These are phyloP conservation scores for Agrilus mali DNA, from an alignment of 2,888 invertebrate genomes.

Conservation along the genomic window DNA sequence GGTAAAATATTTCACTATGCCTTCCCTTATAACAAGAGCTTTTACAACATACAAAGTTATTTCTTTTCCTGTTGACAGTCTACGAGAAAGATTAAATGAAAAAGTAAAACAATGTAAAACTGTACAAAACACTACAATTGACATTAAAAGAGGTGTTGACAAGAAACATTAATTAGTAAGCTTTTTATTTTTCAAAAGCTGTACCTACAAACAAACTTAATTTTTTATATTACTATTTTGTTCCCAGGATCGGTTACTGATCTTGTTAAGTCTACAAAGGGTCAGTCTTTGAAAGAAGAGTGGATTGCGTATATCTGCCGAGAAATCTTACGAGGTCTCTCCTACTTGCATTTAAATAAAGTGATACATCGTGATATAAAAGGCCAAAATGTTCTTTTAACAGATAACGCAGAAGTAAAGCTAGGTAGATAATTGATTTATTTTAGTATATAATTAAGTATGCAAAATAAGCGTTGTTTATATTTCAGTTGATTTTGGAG, in stretches of 20 bases:
- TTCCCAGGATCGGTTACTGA: conserved; percentile 85
- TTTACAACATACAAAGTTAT: too few relatives aligned
- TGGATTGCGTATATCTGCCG: conserved; percentile 99
- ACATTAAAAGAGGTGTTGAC: too few relatives aligned
- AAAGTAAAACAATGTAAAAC: too few relatives aligned
- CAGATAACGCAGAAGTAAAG: conserved; percentile 99
- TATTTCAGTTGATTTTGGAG: conserved; percentile 90
- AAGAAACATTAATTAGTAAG: too few relatives aligned
- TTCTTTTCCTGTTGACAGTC: too few relatives aligned
- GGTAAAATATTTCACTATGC: conserved; percentile 35
- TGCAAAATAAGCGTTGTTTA: not conserved
- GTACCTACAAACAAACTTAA: too few relatives aligned
- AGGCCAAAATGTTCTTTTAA: conserved; percentile 97
- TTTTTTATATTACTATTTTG: too few relatives aligned
- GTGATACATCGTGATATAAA: conserved; percentile 99
- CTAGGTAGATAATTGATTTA: conserved; percentile 47
- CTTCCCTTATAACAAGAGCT: too few relatives aligned
- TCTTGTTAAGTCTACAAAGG: conserved; percentile 98
- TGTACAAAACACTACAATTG: too few relatives aligned
- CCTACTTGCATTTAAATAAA: conserved; percentile 96
- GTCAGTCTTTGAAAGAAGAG: conserved; percentile 95
- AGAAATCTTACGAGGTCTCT: conserved; percentile 88
- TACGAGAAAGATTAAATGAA: too few relatives aligned
- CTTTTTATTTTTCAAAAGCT: too few relatives aligned
- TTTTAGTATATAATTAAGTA: not conserved